Evolutionary conservation across 1,140 invertebrate genomes (phyloP).

Genomic region (Eriosoma lanigerum): DNA sequence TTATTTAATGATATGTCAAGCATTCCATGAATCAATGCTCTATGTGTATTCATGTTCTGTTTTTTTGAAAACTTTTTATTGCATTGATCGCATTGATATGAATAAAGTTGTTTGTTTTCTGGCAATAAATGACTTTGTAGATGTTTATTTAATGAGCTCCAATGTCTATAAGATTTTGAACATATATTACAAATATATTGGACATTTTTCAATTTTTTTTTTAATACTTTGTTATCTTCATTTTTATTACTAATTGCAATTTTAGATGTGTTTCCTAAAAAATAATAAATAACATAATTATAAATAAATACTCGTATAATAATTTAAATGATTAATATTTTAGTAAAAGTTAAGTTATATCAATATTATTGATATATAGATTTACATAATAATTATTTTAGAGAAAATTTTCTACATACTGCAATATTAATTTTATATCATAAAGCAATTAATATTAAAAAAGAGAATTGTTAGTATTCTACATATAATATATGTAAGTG

Average conservation of each 20-base stretch:
- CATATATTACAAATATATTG: slow-evolving; percentile 8
- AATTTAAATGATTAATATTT: too few species aligned
- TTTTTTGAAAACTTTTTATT: slow-evolving; percentile 54
- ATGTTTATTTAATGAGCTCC: neutral
- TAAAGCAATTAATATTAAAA: too few species aligned
- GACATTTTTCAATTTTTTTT: neutral
- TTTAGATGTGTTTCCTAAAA: neutral
- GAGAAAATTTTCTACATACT: too few species aligned
- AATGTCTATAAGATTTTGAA: slow-evolving; percentile 2
- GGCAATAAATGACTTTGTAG: neutral
- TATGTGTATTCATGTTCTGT: slow-evolving; percentile 51
- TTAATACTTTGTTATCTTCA: neutral
- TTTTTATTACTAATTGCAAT: neutral
- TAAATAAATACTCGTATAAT: neutral
- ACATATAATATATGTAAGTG: too few species aligned
- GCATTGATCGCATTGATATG: slow-evolving; percentile 60
- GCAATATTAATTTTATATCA: too few species aligned
- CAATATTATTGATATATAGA: neutral
- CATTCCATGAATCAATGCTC: slow-evolving; percentile 31
- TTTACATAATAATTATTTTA: neutral
- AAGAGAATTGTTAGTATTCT: too few species aligned
- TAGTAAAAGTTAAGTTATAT: too few species aligned
- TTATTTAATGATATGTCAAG: too few species aligned
- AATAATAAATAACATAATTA: neutral
- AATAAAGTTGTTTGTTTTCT: slow-evolving; percentile 58